Evolutionary conservation across 2,113 vertebrate genomes (phyloP).

Genomic region (Pachypanchax playfairii): DNA sequence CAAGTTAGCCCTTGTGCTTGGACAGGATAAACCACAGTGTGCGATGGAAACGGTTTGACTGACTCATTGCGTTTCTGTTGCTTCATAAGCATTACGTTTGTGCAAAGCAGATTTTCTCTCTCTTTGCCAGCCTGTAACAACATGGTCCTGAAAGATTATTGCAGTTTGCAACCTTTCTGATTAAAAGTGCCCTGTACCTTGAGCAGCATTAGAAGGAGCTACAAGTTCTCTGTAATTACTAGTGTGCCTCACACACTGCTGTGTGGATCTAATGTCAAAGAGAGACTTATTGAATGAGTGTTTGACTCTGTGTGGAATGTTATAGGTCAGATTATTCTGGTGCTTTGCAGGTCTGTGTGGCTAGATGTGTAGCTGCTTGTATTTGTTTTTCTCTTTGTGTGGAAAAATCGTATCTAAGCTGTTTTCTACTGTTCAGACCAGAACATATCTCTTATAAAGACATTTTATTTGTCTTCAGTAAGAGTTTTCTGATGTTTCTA

Average conservation of each 20-base stretch:
- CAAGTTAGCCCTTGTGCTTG: neutral
- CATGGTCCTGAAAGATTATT: constrained; percentile 70
- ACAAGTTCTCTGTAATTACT: constrained; percentile 57
- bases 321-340: constrained; percentile 34
- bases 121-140: constrained; percentile 60
- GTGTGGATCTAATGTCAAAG: constrained; percentile 28
- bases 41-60: constrained; percentile 52
- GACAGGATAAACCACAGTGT: constrained; percentile 50
- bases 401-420: neutral
- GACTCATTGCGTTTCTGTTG: constrained; percentile 52
- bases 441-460: too few relatives aligned
- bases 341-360: constrained; percentile 10
- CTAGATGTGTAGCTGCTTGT: constrained; percentile 10
- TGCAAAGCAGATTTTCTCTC: constrained; percentile 67
- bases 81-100: constrained; percentile 73
- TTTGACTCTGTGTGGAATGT: constrained; percentile 14
- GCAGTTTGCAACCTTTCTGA: constrained; percentile 66
- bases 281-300: constrained; percentile 30
- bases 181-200: constrained; percentile 66
- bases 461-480: too few relatives aligned
- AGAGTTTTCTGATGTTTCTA: too few relatives aligned
- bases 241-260: constrained; percentile 30
- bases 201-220: constrained; percentile 53
- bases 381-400: constrained; percentile 1
- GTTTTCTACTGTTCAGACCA: constrained; percentile 2